Evolutionary conservation across 2,888 invertebrate genomes (phyloP).

Genomic region (Torymus auratus): DNA sequence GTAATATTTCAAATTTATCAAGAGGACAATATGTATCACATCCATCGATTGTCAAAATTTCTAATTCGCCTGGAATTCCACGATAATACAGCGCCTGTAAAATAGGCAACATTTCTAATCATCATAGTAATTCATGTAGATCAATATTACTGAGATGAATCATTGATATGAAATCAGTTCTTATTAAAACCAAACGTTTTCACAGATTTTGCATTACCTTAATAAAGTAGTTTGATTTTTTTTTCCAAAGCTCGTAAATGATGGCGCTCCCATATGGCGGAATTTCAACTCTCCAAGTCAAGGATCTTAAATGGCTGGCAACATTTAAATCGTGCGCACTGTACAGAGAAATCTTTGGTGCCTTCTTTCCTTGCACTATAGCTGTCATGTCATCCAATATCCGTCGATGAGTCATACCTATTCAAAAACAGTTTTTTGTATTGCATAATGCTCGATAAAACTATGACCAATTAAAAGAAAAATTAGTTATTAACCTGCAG

Average conservation of each 20-base stretch:
- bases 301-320: conserved; percentile 66
- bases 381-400: no score
- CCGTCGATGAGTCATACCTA: no score
- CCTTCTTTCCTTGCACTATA: conserved; percentile 65
- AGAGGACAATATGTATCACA: conserved; percentile 79
- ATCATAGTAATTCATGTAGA: neutral
- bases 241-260: conserved; percentile 67
- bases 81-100: conserved; percentile 27
- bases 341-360: conserved; percentile 69
- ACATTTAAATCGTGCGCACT: conserved; percentile 69
- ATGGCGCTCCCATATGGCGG: conserved; percentile 66
- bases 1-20: conserved; percentile 77
- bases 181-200: neutral
- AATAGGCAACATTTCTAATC: neutral
- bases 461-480: no score
- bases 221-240: conserved; percentile 63
- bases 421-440: no score
- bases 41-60: conserved; percentile 76
- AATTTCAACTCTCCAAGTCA: conserved; percentile 68
- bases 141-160: no score
- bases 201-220: conserved; percentile 62
- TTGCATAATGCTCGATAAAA: no score
- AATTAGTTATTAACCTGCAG: no score
- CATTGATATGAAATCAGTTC: neutral
- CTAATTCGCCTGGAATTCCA: conserved; percentile 75